Evolutionary conservation across 2,797 vertebrate species (phyloP).

Genomic region (Tangara arthus): DNA sequence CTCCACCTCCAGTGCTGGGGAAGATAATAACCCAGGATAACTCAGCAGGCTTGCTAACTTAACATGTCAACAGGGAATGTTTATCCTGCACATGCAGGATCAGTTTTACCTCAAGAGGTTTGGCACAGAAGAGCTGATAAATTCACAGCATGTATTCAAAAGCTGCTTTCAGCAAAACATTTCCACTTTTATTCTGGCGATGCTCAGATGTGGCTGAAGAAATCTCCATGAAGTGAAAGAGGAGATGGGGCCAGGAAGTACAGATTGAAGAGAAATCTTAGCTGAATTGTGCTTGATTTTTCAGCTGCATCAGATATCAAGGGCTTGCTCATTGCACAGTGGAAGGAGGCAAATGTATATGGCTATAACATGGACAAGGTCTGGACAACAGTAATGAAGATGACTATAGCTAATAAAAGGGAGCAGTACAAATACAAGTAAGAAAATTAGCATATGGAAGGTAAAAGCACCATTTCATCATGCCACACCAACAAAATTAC

Average conservation of each 20-base stretch:
- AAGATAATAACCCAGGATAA: neutral
- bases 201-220: neutral
- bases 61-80: neutral
- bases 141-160: constrained; percentile 18
- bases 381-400: neutral
- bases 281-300: neutral
- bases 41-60: neutral
- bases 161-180: constrained; percentile 3
- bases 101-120: neutral
- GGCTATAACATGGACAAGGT: neutral
- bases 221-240: neutral
- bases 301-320: neutral
- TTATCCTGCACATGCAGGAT: neutral
- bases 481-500: constrained; percentile 14
- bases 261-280: neutral
- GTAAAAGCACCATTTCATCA: neutral
- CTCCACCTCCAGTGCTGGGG: neutral
- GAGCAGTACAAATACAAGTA: neutral
- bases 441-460: neutral
- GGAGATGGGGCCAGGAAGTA: neutral
- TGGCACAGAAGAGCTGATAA: constrained; percentile 12
- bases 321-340: neutral
- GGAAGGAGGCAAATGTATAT: neutral
- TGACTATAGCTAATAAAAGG: neutral
- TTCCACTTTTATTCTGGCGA: constrained; percentile 11